Base-by-base conservation (phyloP, 2,113 vertebrate species). In the Lophochroa leadbeateri region DNA sequence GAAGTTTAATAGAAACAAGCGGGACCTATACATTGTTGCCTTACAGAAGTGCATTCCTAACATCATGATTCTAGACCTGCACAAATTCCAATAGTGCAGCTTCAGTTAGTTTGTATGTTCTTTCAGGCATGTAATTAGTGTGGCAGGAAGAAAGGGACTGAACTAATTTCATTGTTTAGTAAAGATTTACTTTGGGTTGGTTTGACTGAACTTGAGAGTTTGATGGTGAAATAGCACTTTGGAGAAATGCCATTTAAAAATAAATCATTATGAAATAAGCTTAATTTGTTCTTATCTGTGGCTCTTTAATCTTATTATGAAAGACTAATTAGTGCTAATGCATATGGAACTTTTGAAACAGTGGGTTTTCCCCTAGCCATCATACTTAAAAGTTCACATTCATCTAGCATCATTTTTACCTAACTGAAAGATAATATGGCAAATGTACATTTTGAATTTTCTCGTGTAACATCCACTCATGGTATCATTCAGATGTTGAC, bases 201-300 rank as follows among this genome's bases (percentile, higher is more conserved):
- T 79, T 90, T 95, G 78, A 53, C 41, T 90, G 28, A 80, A 82
- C n/a, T 49, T 65, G 44, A 90, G 74, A 88, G 10, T 31, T 43
- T 69, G 60, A 24, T 68, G 37, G n/a, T 76, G 25, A 80, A 96
- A 86, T 41, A 50, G n/a, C 35, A 57, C 41, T 91, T 94, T 49
- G 72, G 80, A 94, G 55, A 83, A 95, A 52, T 94, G 47, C 19
- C 17, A 2, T 50, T 8, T 63, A 57, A 80, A 58, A 88, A 65
- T 79, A 94, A 86, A 91, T 94, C 43, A 72, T 95, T 63, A 57
- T 71, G 58, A 96, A 95, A 88, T 78, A 88, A 90, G 43, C 71
- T 88, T 91, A 53, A 93, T 50, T 60, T 64, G 13, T 67, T 28
- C 64, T 80, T 92, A 93, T 92, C 55, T 92, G 31, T 89, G 47